Base-by-base conservation (phyloP, 2,888 invertebrate genomes). In the Therioaphis trifolii region DNA sequence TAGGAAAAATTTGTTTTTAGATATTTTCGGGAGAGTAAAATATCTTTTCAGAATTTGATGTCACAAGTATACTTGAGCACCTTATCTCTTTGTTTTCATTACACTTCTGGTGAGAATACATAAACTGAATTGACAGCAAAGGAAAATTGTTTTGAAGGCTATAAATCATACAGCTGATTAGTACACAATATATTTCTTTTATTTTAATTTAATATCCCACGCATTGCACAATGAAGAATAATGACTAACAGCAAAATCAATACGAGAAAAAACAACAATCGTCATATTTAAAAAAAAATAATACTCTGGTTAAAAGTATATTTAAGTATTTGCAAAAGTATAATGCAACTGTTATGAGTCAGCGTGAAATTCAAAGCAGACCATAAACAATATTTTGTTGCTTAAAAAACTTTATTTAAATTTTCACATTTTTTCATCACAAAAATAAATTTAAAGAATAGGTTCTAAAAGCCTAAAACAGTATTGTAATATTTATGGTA, bases 161-260 rank as follows among this genome's bases (percentile, higher is more conserved):
- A 52, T 52, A 14, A 72, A 75, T 24, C 2, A 2, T 21, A 21
- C 24, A 24, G 21, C 18, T 24, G 0, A 40, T 40, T 58, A 75
- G 9, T 58, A 75, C 24, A 58, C 43, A 61, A 63, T 75, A 61
- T 75, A 75, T 75, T 46, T 76, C 11, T 52, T 82, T 82, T 72
- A 72, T 82, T 82, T 82, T 18, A 4, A 63, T 82, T 74, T 72
- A 74, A 82, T 82, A 74, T 74, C 35, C 63, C 82, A 74, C 52
- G 27, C 74, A 82, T 82, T 82, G 82, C 82, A 82, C 82, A 74
- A 82, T 80, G 63, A 82, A 74, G 82, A 74, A 63, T 82, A 74
- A 82, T 82, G 74, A 74, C 82, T 74, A 82, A 82, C 49, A 66
- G 74, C 61, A 15, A 82, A 80, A 71, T 80, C 46, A 72, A 72